Conservation (phyloP, 2,888 invertebrate genomes). For the Hirtodrosophila trivittata region DNA sequence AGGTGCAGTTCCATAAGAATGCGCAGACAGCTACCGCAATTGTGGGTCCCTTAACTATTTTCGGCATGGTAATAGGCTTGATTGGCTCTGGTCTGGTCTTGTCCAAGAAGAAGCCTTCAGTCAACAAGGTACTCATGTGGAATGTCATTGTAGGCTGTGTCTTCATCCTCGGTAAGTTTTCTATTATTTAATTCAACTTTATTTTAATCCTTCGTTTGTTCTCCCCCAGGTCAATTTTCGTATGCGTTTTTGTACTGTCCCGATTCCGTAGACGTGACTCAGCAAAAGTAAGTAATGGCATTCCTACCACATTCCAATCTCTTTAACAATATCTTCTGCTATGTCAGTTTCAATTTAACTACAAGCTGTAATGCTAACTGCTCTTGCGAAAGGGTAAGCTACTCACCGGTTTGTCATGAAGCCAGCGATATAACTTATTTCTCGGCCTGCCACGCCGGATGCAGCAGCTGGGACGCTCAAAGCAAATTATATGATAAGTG, state of each 20-base stretch:
- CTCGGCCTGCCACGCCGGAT: conserved; percentile 91
- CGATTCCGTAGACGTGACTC: conserved; percentile 73
- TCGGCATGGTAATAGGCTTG: conserved; percentile 87
- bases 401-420: conserved; percentile 87
- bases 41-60: conserved; percentile 86
- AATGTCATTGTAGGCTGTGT: conserved; percentile 86
- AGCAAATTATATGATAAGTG: conserved; percentile 55
- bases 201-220: conserved; percentile 26
- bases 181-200: too few relatives aligned
- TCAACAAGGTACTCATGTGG: conserved; percentile 86
- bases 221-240: conserved; percentile 85
- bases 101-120: conserved; percentile 86
- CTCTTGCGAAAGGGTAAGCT: conserved; percentile 86
- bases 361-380: conserved; percentile 86
- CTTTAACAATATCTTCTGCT: not conserved
- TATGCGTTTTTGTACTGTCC: conserved; percentile 86
- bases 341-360: conserved; percentile 85
- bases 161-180: conserved; percentile 81
- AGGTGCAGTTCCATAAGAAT: conserved; percentile 88
- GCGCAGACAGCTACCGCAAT: conserved; percentile 88
- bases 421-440: conserved; percentile 86
- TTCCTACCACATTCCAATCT: not conserved
- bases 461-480: conserved; percentile 82
- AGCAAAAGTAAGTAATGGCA: conserved; percentile 55
- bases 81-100: conserved; percentile 86